These are phyloP conservation scores for Acipenser ruthenus DNA, from an alignment of 2,797 vertebrate species.

Conservation along the genomic window DNA sequence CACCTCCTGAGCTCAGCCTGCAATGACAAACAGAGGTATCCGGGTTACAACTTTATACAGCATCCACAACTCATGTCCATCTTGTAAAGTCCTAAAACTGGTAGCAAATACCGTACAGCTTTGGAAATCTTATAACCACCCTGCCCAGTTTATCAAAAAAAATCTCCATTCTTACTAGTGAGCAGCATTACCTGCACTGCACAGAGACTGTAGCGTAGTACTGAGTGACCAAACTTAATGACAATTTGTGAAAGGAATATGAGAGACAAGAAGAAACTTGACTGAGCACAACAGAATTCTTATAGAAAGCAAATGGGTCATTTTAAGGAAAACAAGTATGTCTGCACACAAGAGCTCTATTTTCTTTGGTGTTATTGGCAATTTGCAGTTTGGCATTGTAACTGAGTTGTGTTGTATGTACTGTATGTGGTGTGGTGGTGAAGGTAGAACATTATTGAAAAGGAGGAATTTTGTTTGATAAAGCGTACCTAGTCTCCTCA, in stretches of 20 bases:
- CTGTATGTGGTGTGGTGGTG: background rate
- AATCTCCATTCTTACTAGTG: no score
- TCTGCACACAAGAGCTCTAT: background rate
- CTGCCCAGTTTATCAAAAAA: no score
- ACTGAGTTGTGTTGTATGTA: background rate
- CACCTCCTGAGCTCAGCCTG: slow-evolving; percentile 44
- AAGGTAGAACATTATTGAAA: background rate
- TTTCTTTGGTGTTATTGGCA: background rate
- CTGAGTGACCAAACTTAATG: no score
- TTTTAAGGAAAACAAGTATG: background rate
- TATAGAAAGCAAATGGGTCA: background rate
- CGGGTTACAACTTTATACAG: background rate
- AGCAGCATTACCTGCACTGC: no score
- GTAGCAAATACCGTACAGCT: no score
- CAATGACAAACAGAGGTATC: no score
- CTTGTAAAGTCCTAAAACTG: background rate
- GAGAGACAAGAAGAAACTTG: background rate
- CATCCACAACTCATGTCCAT: background rate
- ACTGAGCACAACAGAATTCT: no score
- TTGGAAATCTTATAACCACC: no score
- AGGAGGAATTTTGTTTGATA: background rate
- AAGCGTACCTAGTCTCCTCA: slow-evolving; percentile 34
- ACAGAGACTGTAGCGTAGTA: no score
- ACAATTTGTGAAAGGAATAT: no score
- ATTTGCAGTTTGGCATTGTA: background rate